Evolutionary conservation across 2,113 vertebrate genomes (phyloP).

Genomic region (Passer montanus): DNA sequence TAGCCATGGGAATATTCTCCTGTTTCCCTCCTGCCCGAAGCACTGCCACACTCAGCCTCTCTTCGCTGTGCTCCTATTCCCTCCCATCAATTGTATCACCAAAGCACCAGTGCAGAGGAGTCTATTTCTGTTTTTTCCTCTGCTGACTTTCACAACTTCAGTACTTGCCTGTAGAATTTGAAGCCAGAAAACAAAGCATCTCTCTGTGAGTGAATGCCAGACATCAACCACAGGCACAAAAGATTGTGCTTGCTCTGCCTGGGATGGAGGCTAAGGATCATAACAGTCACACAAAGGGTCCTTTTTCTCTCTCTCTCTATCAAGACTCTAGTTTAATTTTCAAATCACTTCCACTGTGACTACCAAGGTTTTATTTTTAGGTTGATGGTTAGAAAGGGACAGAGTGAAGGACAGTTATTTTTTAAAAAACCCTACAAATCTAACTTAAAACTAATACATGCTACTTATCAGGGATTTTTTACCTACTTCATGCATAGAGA

Average conservation of each 20-base stretch:
- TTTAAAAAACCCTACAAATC: not conserved
- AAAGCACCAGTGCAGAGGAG: not conserved
- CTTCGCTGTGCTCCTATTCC: not conserved
- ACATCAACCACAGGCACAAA: not conserved
- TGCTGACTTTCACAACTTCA: not conserved
- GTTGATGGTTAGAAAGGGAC: not conserved
- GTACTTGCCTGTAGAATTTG: not conserved
- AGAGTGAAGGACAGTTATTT: not conserved
- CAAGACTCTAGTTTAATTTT: slow-evolving; percentile 19
- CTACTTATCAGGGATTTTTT: not conserved
- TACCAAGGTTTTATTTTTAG: not conserved
- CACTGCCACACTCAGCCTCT: not conserved
- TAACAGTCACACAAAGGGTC: not conserved
- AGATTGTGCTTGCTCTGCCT: not conserved
- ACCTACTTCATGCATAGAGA: not conserved
- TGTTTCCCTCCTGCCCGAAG: not conserved
- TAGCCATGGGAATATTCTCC: not conserved
- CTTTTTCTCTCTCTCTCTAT: not conserved
- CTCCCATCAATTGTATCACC: not conserved
- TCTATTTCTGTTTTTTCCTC: not conserved
- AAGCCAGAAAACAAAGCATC: not conserved
- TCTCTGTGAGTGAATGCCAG: not conserved
- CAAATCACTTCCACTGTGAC: not conserved
- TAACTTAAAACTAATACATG: not conserved
- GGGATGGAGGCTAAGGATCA: not conserved